Evolutionary conservation across 2,888 invertebrate genomes (phyloP).

Genomic region (Drosophila maculinotata): DNA sequence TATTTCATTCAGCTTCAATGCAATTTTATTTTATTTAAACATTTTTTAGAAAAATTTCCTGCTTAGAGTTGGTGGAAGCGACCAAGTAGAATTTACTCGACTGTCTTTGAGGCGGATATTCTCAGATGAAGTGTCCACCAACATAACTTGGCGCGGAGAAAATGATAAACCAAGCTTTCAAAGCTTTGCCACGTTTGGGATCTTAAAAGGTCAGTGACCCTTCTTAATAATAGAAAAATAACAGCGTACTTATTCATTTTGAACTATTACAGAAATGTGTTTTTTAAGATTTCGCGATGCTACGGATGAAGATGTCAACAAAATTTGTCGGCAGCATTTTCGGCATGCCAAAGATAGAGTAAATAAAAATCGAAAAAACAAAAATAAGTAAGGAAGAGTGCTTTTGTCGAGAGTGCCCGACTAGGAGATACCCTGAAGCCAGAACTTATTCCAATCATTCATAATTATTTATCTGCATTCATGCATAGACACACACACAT

Average conservation of each 20-base stretch:
- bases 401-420: too few relatives aligned
- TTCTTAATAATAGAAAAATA: too few relatives aligned
- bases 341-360: slow-evolving; percentile 1
- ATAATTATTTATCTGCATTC: too few relatives aligned
- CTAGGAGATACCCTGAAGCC: too few relatives aligned
- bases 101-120: not conserved
- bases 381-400: not conserved
- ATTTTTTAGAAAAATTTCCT: slow-evolving; percentile 1
- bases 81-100: not conserved
- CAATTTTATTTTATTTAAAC: not conserved
- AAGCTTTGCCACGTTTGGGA: not conserved
- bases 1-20: too few relatives aligned
- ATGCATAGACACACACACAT: too few relatives aligned
- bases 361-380: not conserved
- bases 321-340: not conserved
- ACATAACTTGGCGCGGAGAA: not conserved
- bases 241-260: too few relatives aligned
- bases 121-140: not conserved
- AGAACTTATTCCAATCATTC: too few relatives aligned
- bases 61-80: not conserved
- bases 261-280: not conserved
- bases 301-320: not conserved
- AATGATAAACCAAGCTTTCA: not conserved
- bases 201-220: not conserved
- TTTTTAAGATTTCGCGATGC: slow-evolving; percentile 1